A percentile compares a stretch with the other conserved stretches of the same genome.
Conservation (phyloP, 1,140 invertebrate species). For the Pygmarrhopalites habei region DNA sequence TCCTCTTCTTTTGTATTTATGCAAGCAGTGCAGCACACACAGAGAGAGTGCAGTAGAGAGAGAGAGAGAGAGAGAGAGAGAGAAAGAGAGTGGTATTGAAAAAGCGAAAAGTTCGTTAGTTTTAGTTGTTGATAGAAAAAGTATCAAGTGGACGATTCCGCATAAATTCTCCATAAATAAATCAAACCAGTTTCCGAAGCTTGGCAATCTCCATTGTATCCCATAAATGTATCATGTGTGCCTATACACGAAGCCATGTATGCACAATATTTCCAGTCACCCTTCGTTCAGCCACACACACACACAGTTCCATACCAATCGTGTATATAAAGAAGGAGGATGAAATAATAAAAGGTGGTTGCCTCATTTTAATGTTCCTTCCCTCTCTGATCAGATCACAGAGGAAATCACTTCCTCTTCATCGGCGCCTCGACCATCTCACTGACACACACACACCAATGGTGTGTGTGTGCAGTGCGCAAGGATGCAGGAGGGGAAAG, state of each 20-base stretch:
- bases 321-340: neutral
- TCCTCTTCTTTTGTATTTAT: too few species aligned
- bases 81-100: too few species aligned
- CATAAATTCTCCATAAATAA: slow-evolving; percentile 23
- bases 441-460: too few species aligned
- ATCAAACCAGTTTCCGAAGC: too few species aligned
- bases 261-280: too few species aligned
- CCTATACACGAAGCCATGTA: too few species aligned
- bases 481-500: neutral
- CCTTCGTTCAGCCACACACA: neutral
- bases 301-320: neutral
- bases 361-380: neutral
- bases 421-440: neutral
- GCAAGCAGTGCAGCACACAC: too few species aligned
- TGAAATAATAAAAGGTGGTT: neutral
- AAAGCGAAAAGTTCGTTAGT: neutral
- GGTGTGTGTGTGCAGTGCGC: neutral
- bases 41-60: too few species aligned
- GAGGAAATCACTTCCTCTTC: neutral
- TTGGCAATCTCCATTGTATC: neutral
- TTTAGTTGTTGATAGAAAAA: neutral
- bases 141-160: slow-evolving; percentile 16
- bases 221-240: slow-evolving; percentile 2
- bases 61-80: too few species aligned
- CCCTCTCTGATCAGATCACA: neutral